phyloP scores from a whole-genome alignment of 2,797 vertebrate species.

The Oryzias sinensis region DNA sequence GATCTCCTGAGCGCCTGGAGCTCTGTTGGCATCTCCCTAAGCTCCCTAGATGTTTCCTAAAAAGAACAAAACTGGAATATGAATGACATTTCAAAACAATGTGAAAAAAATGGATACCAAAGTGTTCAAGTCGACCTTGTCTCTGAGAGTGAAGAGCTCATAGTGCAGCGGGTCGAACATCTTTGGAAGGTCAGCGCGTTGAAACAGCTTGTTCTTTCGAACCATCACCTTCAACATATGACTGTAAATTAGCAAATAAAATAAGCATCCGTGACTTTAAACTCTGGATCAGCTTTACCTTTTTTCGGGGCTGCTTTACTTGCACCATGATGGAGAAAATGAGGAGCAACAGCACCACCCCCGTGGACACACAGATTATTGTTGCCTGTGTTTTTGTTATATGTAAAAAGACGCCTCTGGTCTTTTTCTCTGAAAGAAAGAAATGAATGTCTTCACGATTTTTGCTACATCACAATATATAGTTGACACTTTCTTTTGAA shows the following conservation, averaged over 20 bases:
- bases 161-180: slow-evolving; percentile 92
- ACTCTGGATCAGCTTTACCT: slow-evolving; percentile 69
- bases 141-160: slow-evolving; percentile 89
- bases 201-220: slow-evolving; percentile 74
- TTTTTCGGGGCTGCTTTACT: slow-evolving; percentile 93
- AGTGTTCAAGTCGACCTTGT: slow-evolving; percentile 64
- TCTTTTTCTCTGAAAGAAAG: slow-evolving; percentile 84
- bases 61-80: not conserved
- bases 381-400: slow-evolving; percentile 91
- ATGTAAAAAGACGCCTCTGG: slow-evolving; percentile 83
- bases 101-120: not conserved
- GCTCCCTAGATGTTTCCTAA: slow-evolving; percentile 84
- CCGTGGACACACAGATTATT: slow-evolving; percentile 88
- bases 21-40: slow-evolving; percentile 88
- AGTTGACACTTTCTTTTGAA: too few species aligned
- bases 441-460: not conserved
- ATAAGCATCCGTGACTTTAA: not conserved
- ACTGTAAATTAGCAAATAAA: not conserved
- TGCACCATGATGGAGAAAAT: slow-evolving; percentile 91
- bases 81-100: not conserved
- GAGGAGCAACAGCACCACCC: slow-evolving; percentile 90
- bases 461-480: too few species aligned
- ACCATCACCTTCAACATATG: slow-evolving; percentile 64
- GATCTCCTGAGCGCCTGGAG: slow-evolving; percentile 87
- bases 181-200: slow-evolving; percentile 85